These are phyloP conservation scores for Pachycephala philippinensis DNA, from an alignment of 2,113 vertebrate species.

Conservation along the genomic window DNA sequence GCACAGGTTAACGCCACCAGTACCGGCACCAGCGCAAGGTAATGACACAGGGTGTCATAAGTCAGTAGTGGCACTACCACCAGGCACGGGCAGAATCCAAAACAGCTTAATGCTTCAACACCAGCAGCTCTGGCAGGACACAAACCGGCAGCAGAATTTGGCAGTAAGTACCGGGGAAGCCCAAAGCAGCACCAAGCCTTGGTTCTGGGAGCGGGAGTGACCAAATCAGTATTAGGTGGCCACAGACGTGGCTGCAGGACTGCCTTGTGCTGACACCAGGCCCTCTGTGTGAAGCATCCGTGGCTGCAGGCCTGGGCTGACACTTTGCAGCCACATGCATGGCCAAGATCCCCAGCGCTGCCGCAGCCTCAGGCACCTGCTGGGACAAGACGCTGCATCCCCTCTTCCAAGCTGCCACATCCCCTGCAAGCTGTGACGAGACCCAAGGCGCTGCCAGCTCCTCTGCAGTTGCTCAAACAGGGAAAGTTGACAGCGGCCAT, in stretches of 20 bases:
- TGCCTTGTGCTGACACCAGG: not conserved
- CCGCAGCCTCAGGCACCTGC: rapidly evolving
- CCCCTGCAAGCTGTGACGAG: not conserved
- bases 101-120: not conserved
- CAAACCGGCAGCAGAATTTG: not conserved
- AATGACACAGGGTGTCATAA: not conserved
- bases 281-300: rapidly evolving
- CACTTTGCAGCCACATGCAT: rapidly evolving
- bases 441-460: not conserved
- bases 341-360: rapidly evolving
- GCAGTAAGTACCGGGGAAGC: not conserved
- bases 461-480: not conserved
- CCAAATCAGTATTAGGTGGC: not conserved
- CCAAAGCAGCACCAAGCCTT: not conserved
- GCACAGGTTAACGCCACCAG: not conserved
- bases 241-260: rapidly evolving
- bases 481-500: rapidly evolving
- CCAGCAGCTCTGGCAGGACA: not conserved
- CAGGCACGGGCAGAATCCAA: not conserved
- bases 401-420: rapidly evolving
- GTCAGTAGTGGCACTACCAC: not conserved
- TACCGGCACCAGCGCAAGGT: not conserved
- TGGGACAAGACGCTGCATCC: not conserved
- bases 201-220: not conserved
- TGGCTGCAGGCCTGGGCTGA: not conserved